These are phyloP conservation scores for Hanleya hanleyi DNA, from an alignment of 2,888 invertebrate species.

Conservation along the genomic window DNA sequence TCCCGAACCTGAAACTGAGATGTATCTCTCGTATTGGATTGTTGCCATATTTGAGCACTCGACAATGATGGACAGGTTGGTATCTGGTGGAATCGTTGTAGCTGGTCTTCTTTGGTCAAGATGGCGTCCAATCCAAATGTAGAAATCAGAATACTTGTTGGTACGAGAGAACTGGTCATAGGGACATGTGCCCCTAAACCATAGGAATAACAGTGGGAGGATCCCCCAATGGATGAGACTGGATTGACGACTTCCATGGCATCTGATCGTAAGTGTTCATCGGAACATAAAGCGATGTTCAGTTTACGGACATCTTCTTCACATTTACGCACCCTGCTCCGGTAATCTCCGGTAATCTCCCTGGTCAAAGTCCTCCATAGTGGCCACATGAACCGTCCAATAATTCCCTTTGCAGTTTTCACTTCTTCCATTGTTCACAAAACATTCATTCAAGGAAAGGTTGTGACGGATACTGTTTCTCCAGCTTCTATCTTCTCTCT, in stretches of 20 bases:
- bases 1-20: no score
- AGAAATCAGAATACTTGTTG: background rate
- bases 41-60: no score
- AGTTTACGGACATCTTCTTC: background rate
- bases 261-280: no score
- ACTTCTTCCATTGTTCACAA: constrained; percentile 32
- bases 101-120: background rate
- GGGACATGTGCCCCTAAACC: background rate
- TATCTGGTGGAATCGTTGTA: background rate
- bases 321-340: constrained; percentile 11
- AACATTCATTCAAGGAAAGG: constrained; percentile 45
- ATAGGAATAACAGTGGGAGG: background rate
- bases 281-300: background rate
- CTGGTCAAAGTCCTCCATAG: constrained; percentile 33
- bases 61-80: no score
- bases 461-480: constrained; percentile 44
- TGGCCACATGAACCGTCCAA: constrained; percentile 42
- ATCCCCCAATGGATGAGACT: background rate
- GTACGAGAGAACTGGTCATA: background rate
- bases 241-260: background rate
- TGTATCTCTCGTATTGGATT: no score
- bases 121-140: background rate
- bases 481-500: constrained; percentile 32
- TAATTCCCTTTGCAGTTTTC: constrained; percentile 40
- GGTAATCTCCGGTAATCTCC: constrained; percentile 41